phyloP scores from a whole-genome alignment of 1,140 invertebrate genomes.

The Lordiphosa mommai region DNA sequence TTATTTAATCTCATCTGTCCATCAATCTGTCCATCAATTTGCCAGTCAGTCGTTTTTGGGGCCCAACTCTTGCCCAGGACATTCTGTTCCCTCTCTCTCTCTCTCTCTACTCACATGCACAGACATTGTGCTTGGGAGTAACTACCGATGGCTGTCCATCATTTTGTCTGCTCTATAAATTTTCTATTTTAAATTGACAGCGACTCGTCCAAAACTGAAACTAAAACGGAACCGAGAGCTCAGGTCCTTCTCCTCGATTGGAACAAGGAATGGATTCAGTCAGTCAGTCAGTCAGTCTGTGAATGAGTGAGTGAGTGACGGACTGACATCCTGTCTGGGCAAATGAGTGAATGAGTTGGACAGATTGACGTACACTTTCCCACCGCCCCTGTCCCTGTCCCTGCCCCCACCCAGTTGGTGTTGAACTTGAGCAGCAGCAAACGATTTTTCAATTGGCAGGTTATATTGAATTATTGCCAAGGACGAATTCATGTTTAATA shows the following conservation, averaged over 20 bases:
- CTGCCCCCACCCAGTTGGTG: too few relatives aligned
- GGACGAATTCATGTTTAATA: slow-evolving; percentile 35
- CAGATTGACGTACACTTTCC: slow-evolving; percentile 37
- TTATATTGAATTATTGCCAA: slow-evolving; percentile 51
- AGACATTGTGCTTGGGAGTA: slow-evolving; percentile 38
- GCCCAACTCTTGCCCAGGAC: slow-evolving; percentile 25
- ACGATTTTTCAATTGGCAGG: slow-evolving; percentile 49
- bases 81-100: slow-evolving; percentile 1
- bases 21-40: slow-evolving; percentile 77
- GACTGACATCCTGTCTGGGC: slow-evolving; percentile 48
- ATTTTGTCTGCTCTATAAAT: slow-evolving; percentile 78
- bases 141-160: slow-evolving; percentile 73
- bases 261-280: slow-evolving; percentile 43
- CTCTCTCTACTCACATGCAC: slow-evolving; percentile 26
- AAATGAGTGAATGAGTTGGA: slow-evolving; percentile 53
- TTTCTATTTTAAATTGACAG: slow-evolving; percentile 79
- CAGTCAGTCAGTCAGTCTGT: slow-evolving; percentile 12
- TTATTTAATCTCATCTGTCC: slow-evolving; percentile 78
- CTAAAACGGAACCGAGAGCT: slow-evolving; percentile 65
- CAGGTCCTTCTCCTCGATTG: slow-evolving; percentile 29
- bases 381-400: slow-evolving; percentile 16
- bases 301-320: slow-evolving; percentile 50
- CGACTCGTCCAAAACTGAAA: slow-evolving; percentile 74
- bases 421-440: slow-evolving; percentile 63
- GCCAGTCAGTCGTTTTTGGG: slow-evolving; percentile 49